Conservation (phyloP, 2,797 vertebrate species). For the Gallirallus australis region DNA sequence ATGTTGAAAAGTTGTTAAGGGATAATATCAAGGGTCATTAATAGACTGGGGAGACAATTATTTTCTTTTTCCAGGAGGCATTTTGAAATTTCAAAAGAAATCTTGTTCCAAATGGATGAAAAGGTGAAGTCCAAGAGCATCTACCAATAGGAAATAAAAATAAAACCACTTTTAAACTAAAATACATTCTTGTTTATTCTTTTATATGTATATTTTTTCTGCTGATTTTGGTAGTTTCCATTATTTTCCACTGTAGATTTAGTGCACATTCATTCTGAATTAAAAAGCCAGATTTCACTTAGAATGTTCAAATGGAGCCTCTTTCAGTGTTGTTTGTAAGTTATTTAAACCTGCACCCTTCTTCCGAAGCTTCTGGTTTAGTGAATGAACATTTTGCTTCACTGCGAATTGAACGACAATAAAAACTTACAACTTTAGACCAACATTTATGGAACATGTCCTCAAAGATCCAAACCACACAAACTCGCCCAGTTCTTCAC, state of each 20-base stretch:
- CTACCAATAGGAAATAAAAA: background rate
- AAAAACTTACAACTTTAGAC: background rate
- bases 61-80: background rate
- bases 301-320: background rate
- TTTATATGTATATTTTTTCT: background rate
- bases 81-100: background rate
- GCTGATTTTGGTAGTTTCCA: background rate
- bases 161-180: background rate
- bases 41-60: background rate
- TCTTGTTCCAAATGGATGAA: background rate
- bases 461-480: background rate
- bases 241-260: background rate
- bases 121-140: background rate
- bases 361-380: background rate
- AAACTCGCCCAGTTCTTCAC: background rate
- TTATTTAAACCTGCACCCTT: background rate
- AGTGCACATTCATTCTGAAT: background rate
- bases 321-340: background rate
- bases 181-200: background rate
- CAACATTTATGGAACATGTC: background rate
- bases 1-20: background rate
- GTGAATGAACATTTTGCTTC: background rate
- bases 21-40: background rate
- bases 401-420: background rate
- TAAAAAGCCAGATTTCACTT: background rate